Percentiles rank a stretch among this genome's conserved stretches.
phyloP scores from a whole-genome alignment of 1,140 invertebrate species.

The Drusus annulatus region DNA sequence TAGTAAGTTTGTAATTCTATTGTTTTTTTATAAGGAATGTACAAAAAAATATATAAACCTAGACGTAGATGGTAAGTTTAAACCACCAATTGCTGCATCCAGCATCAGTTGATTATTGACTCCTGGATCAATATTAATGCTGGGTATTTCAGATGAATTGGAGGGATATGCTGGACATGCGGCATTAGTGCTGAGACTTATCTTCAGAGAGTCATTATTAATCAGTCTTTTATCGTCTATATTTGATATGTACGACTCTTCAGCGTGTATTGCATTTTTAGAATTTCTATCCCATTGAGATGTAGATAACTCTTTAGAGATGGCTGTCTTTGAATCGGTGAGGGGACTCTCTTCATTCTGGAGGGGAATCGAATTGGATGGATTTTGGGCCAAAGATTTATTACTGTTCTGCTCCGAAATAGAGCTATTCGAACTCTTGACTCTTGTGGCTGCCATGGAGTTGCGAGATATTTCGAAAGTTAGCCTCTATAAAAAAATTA shows the following conservation, averaged over 20 bases:
- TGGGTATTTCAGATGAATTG: not conserved
- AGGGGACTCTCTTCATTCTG: conserved; percentile 60
- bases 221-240: not conserved
- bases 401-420: conserved; percentile 44
- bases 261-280: not conserved
- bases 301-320: conserved; percentile 42
- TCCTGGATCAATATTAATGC: not conserved
- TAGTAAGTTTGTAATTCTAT: too few species aligned
- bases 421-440: conserved; percentile 56
- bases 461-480: conserved; percentile 82
- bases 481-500: conserved; percentile 72
- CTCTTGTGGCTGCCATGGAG: conserved; percentile 71
- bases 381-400: conserved; percentile 62
- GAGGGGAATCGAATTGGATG: conserved; percentile 62
- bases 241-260: not conserved
- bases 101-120: conserved; percentile 23
- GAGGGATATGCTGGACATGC: not conserved
- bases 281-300: conserved; percentile 28
- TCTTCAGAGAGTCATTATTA: not conserved
- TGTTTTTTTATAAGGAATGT: too few species aligned
- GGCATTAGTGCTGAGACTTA: not conserved
- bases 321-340: not conserved
- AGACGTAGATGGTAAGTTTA: conserved; percentile 45
- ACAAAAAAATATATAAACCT: conserved; percentile 24
- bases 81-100: conserved; percentile 32